Evolutionary conservation across 2,113 vertebrate genomes (phyloP).

Genomic region (Bos indicus): DNA sequence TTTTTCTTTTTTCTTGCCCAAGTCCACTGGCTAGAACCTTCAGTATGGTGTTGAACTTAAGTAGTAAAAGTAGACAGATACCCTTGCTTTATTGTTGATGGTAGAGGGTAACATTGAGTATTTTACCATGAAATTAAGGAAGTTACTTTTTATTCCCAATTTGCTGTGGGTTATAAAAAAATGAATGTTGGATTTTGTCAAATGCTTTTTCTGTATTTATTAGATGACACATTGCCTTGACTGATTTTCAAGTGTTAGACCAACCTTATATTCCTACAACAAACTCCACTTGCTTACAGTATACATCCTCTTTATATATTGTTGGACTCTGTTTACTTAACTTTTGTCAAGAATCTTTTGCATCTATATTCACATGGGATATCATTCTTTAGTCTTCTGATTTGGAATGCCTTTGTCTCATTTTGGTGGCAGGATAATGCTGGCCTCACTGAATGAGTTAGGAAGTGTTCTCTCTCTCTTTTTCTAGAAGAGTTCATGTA

Average conservation of each 20-base stretch:
- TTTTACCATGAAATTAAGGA: not conserved
- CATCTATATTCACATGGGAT: not conserved
- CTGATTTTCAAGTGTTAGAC: not conserved
- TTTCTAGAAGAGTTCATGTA: not conserved
- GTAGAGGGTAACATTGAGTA: not conserved
- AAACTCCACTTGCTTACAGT: not conserved
- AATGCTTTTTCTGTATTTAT: not conserved
- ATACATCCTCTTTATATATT: not conserved
- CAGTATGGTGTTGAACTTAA: not conserved
- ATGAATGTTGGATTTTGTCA: not conserved
- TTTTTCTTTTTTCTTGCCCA: not conserved
- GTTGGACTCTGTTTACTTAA: not conserved
- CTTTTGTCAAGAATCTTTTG: not conserved
- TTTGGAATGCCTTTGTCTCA: not conserved
- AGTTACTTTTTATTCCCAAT: not conserved
- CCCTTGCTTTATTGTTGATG: not conserved
- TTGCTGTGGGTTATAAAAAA: not conserved
- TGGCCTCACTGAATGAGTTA: not conserved
- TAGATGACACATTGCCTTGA: not conserved
- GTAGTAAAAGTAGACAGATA: not conserved
- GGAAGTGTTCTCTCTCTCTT: not conserved
- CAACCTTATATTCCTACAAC: not conserved
- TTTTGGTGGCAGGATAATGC: not conserved
- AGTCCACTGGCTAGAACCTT: not conserved
- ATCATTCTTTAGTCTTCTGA: not conserved